Evolutionary conservation across 2,113 vertebrate species (phyloP), one percentile per base, ranked within the genome.

Genomic region (Tychaedon coryphoeus): DNA sequence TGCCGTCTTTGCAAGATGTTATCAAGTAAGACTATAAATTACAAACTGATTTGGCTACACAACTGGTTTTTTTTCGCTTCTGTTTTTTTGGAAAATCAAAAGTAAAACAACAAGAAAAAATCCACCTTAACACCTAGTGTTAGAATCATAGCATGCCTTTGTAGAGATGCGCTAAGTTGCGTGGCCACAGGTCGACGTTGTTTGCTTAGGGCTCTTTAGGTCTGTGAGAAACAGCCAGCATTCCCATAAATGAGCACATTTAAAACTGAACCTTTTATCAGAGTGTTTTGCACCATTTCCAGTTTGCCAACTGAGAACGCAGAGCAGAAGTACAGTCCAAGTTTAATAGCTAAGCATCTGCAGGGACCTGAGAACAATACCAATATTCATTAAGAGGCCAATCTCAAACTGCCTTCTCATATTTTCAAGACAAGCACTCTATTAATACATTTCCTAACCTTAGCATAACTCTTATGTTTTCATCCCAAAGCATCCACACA

Each of bases 381-480:
- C 65, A 89, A 96, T 96, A 97, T 96, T 96, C 94, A 95, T 60
- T 48, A 83, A 74, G 86, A 77, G 64, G 53, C 65, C 0, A 1
- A 71, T 92, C 69, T 94, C 82, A 64, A 69, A 61, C 93, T 86
- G 47, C 86, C 67, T 69, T 92, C 93, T 88, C 90, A 38, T 89
- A 65, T 77, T 95, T 96, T 88, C 76, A 45, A 90, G 69, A 94
- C 90, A 95, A 96, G 60, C 1, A 2, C 29, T 36, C 73, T 42
- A 94, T 95, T 95, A 94, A 96, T 90, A 93, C 43, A 69, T 88
- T 74, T 80, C 89, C 72, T 84, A 95, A 96, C 91, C 79, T 97
- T 93, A 95, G 47, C 79, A 95, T 50, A 96, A 95, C 83, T 93
- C 60, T 91, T 88, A 58, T 22, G 57, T 50, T 92, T 80, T 67